Conservation (phyloP, 2,888 invertebrate genomes). For the Atrina japonica region DNA sequence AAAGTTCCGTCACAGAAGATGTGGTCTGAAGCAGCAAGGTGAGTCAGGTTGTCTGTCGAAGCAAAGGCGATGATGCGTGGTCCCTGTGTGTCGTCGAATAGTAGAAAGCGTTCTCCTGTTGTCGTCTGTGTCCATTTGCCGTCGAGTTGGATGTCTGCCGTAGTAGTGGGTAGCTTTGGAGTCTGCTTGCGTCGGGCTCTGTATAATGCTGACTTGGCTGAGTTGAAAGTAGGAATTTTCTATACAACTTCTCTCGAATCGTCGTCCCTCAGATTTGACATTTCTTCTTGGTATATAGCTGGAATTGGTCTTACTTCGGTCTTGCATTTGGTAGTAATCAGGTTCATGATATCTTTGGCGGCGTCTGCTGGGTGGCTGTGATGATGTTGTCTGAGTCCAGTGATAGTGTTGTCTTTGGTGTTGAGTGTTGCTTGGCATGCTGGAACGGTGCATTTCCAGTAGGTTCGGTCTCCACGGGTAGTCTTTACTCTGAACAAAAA, state of each 20-base stretch:
- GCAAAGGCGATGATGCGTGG: no score
- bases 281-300: constrained; percentile 20
- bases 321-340: neutral
- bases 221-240: constrained; percentile 12
- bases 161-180: neutral
- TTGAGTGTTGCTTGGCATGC: constrained; percentile 13
- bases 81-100: no score
- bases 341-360: constrained; percentile 13
- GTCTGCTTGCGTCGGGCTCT: neutral
- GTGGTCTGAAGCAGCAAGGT: neutral
- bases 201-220: constrained; percentile 5
- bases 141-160: neutral
- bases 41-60: neutral
- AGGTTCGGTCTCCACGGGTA: constrained; percentile 8
- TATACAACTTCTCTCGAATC: constrained; percentile 1
- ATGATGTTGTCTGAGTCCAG: constrained; percentile 4
- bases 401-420: constrained; percentile 1
- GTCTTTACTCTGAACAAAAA: constrained; percentile 7
- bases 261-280: constrained; percentile 16
- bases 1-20: no score
- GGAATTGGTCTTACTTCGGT: constrained; percentile 14
- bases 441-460: constrained; percentile 18
- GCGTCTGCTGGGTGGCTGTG: constrained; percentile 3
- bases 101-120: no score
- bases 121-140: constrained; percentile 2